Evolutionary conservation across 2,797 vertebrate genomes (phyloP).

Genomic region (Chaetophractus vellerosus): DNA sequence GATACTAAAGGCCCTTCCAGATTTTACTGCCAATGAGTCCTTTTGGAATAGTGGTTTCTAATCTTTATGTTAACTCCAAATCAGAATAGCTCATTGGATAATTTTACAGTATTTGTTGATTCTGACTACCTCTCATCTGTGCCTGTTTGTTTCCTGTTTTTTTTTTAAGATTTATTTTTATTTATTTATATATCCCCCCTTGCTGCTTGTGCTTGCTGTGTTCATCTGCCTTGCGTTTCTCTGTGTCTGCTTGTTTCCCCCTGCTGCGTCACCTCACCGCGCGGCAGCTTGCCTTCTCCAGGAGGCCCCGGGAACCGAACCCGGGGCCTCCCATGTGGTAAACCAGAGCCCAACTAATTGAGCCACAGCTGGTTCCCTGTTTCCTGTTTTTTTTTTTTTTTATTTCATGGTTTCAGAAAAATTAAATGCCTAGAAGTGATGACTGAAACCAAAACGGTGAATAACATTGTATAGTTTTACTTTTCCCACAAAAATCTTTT

Average conservation of each 20-base stretch:
- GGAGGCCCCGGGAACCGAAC: no score
- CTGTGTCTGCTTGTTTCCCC: no score
- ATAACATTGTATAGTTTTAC: neutral
- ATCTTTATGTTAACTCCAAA: neutral
- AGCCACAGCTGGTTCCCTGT: no score
- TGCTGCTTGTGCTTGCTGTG: no score
- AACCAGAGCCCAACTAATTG: no score
- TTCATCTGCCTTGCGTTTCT: no score
- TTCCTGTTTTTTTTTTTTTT: conserved; percentile 26
- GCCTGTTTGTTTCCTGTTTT: no score
- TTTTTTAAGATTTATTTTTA: no score
- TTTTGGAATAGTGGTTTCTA: conserved; percentile 7
- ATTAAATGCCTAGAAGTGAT: neutral
- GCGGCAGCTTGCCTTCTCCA: no score
- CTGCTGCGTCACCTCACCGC: no score
- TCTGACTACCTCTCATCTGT: neutral
- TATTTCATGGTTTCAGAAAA: neutral
- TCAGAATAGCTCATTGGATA: neutral
- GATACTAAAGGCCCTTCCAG: neutral
- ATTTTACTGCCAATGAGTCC: neutral
- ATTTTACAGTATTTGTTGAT: neutral
- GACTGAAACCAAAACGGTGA: neutral
- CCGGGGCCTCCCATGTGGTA: no score
- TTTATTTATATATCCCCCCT: no score
- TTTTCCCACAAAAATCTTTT: neutral